Base-by-base conservation (phyloP, 35 echinoderm and acorn worm genomes). In the Holothuria glaberrima region DNA sequence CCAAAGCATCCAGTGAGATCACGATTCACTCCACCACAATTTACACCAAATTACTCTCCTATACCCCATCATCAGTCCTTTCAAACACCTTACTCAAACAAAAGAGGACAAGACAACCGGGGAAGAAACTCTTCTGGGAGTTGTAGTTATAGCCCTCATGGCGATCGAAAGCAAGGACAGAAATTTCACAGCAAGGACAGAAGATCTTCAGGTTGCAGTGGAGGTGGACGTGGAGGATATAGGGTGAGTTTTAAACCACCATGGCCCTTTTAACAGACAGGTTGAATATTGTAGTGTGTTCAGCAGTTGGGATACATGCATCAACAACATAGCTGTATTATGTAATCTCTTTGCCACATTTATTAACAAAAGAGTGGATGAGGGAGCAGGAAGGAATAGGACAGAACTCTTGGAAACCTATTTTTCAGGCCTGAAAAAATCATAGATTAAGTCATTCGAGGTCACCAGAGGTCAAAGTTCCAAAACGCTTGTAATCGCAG, bases 31-130 rank as follows among this genome's bases (percentile, higher is more conserved):
- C 44, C 74, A 19, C 74, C 44, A 52, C 74, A 41, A n/a, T 48
- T 27, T 35, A 22, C 24, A 33, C 74, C 74, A 48, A 78, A 48
- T 50, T 78, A 78, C 74, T 78, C 74, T 24, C 74, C 74, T 48
- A 78, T 78, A 14, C 74, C 74, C 14, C 44, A 48, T 41, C 35
- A 48, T 12, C 70, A 74, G 21, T 24, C 74, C 29, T 78, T 78
- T 28, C 50, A 41, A 6, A 78, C 74, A 22, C 74, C 74, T 9
- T 78, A 78, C 20, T 78, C 74, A 21, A 50, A 25, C 46, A 78
- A 48, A n/a, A 48, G 74, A 18, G 74, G 74, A 26, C 74, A 78
- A 54, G 50, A 54, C 50, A 54, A 17, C 20, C 24, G 74, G 33
- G 44, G 74, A 14, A 21, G 74, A 78, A 41, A 30, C 27, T 52